A percentile compares a stretch with the other conserved stretches of the same genome.
phyloP scores from a whole-genome alignment of 2,113 vertebrate genomes.

The Nothocercus julius region DNA sequence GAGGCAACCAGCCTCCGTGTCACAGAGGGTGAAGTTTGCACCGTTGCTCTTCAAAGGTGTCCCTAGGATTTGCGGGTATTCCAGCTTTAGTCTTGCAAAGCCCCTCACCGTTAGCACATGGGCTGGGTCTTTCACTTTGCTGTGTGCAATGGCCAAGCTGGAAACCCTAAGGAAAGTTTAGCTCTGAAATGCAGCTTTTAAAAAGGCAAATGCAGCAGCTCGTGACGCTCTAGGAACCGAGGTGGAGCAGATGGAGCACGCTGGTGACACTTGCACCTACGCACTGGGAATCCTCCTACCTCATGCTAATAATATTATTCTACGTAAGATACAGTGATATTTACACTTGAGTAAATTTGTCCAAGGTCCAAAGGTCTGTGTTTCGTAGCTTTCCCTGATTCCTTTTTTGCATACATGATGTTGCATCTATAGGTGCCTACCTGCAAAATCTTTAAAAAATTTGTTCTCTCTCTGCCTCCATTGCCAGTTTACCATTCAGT shows the following conservation, averaged over 20 bases:
- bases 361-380: background rate
- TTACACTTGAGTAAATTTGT: background rate
- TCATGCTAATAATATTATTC: background rate
- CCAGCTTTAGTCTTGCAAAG: background rate
- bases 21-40: fast-evolving
- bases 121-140: background rate
- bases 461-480: background rate
- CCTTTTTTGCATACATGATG: fast-evolving
- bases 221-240: fast-evolving
- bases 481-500: background rate
- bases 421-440: background rate
- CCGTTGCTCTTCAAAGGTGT: background rate
- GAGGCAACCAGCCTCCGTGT: background rate
- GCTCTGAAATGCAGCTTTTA: background rate
- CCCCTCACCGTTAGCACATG: background rate
- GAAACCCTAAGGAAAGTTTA: background rate
- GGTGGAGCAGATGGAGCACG: fast-evolving
- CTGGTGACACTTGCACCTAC: background rate
- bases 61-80: background rate
- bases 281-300: background rate
- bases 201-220: background rate
- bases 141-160: background rate
- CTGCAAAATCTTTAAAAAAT: background rate
- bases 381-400: background rate
- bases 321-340: background rate